Conservation (phyloP, 1,140 invertebrate species). For the Sitophilus oryzae region DNA sequence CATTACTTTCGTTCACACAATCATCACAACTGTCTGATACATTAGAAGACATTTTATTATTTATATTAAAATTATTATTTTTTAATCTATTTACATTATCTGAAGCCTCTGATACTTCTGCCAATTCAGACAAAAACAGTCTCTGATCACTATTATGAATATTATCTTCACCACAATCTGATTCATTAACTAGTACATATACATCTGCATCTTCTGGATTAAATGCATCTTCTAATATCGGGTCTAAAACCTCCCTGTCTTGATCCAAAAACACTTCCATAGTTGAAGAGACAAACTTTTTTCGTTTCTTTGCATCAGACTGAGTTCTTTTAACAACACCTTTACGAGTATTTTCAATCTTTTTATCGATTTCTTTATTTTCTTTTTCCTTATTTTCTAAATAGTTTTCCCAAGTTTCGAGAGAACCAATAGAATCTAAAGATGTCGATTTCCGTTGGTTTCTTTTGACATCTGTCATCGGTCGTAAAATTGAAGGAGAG, state of each 20-base stretch:
- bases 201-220: too few species aligned
- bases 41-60: too few species aligned
- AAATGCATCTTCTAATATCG: slow-evolving; percentile 11
- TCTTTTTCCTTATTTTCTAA: slow-evolving; percentile 21
- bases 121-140: too few species aligned
- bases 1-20: too few species aligned
- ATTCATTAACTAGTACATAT: too few species aligned
- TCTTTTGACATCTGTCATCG: slow-evolving; percentile 5
- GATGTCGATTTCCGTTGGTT: slow-evolving; percentile 18
- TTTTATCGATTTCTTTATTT: neutral
- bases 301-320: slow-evolving; percentile 17
- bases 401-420: slow-evolving; percentile 29
- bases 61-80: too few species aligned
- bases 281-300: slow-evolving; percentile 33
- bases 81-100: too few species aligned
- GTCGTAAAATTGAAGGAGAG: neutral
- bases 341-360: neutral
- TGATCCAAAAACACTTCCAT: slow-evolving; percentile 26
- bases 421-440: slow-evolving; percentile 13
- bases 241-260: slow-evolving; percentile 18
- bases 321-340: slow-evolving; percentile 17
- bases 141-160: too few species aligned
- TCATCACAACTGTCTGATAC: too few species aligned
- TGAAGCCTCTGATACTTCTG: too few species aligned
- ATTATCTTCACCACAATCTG: too few species aligned